phyloP scores from a whole-genome alignment of 1,140 invertebrate species.

The Plutomurus gul region DNA sequence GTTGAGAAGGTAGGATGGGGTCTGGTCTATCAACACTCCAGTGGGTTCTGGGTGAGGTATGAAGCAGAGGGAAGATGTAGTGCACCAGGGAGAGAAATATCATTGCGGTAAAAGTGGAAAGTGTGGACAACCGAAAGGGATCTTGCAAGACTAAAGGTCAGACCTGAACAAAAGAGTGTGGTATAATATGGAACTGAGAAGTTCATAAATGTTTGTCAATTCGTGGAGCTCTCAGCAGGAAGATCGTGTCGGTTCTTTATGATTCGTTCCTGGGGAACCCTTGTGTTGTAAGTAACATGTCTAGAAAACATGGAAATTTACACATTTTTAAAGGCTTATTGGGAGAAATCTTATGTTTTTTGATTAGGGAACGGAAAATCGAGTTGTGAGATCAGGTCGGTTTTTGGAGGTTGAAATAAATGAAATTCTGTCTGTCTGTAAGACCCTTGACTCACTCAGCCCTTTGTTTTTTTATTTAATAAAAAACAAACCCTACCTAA shows the following conservation, averaged over 20 bases:
- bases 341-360: slow-evolving; percentile 13
- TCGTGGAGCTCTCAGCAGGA: not conserved
- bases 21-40: no score
- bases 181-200: slow-evolving; percentile 25
- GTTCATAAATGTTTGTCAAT: slow-evolving; percentile 33
- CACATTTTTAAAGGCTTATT: slow-evolving; percentile 23
- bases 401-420: no score
- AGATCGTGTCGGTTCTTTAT: not conserved
- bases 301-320: slow-evolving; percentile 30
- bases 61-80: not conserved
- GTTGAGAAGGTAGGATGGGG: not conserved
- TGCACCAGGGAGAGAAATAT: not conserved
- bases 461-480: no score
- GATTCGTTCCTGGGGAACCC: not conserved
- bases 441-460: no score
- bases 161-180: not conserved
- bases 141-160: slow-evolving; percentile 21
- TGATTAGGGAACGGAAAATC: not conserved
- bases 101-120: not conserved
- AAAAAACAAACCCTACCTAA: no score
- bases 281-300: slow-evolving; percentile 22
- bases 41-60: no score
- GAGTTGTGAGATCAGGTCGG: no score
- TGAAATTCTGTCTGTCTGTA: no score
- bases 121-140: slow-evolving; percentile 7